Percentiles rank a stretch among this genome's conserved stretches.
Conservation (phyloP, 2,888 invertebrate genomes). For the Eudemis profundana region DNA sequence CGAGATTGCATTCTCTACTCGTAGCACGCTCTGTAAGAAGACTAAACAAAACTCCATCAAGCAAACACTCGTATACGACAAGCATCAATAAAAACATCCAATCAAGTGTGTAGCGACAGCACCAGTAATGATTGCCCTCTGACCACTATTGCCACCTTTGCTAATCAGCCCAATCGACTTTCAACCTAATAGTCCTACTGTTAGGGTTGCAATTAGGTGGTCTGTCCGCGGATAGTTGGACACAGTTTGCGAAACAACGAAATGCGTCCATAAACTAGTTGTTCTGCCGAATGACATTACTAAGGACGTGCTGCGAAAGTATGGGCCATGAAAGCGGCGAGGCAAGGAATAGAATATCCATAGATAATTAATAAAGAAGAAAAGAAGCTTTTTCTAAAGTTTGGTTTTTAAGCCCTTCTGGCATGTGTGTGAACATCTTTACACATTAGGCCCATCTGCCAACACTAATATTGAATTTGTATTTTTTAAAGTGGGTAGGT, state of each 20-base stretch:
- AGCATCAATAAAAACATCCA: constrained; percentile 42
- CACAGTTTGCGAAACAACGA: constrained; percentile 56
- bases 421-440: too few relatives aligned
- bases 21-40: too few relatives aligned
- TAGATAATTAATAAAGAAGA: not conserved
- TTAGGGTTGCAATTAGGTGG: not conserved
- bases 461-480: too few relatives aligned
- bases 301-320: constrained; percentile 66
- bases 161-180: not conserved
- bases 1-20: too few relatives aligned
- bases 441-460: too few relatives aligned
- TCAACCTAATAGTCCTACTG: not conserved
- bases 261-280: constrained; percentile 75
- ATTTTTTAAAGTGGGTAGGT: too few relatives aligned
- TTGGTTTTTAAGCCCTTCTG: too few relatives aligned
- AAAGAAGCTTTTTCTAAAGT: not conserved
- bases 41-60: constrained; percentile 31
- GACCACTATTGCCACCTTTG: constrained; percentile 15
- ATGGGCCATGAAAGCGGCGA: constrained; percentile 56
- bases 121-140: constrained; percentile 40
- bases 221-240: constrained; percentile 37
- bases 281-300: constrained; percentile 81
- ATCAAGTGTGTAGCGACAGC: constrained; percentile 44
- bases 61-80: constrained; percentile 29
- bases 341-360: not conserved